Evolutionary conservation across 2,888 invertebrate species (phyloP), one percentile per base, ranked within the genome.

Genomic region (Heliconius ethilla): DNA sequence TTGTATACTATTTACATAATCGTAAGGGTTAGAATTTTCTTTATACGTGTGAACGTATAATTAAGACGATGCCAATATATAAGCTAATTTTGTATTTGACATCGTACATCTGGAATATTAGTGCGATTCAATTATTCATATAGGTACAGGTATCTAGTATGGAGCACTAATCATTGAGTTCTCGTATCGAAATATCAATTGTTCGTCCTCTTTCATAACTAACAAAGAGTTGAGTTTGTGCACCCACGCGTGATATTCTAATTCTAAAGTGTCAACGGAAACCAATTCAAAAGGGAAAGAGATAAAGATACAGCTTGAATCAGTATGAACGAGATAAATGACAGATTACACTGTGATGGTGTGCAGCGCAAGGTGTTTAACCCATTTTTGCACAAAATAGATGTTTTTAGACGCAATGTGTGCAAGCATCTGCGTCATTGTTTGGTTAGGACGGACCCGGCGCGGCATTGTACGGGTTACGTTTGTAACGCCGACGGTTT

Each of bases 231-330:
- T 91, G 90, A 90, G 89, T 87, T 86, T 83, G 87, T 87, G 88
- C 92, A 91, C 91, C 92, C 93, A 92, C 92, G 92, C 92, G 89
- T 92, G 90, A 92, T 91, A 89, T 89, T 90, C 89, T 90, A 90
- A 90, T 91, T 90, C 89, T 89, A 88, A 91, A 91, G 89, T 91
- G 90, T 90, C 91, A 90, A 89, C 89, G 91, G 90, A 90, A 90
- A 84, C 85, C 85, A 86, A 88, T 89, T 88, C 87, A 87, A 90
- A 87, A 86, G 86, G 85, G 80, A 84, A 83, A 84, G 86, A 81
- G 90, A 90, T 82, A 83, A 76, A 82, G 76, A 81, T 83, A 81
- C n/a, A 59, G 65, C 82, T 76, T 69, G 81, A 87, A 45, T 13
- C 13, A 40, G 67, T 67, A 40, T n/a, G 67, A 90, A 86, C 75